These are phyloP conservation scores for Prionailurus bengalensis DNA, from an alignment of 2,113 vertebrate species.

Conservation along the genomic window DNA sequence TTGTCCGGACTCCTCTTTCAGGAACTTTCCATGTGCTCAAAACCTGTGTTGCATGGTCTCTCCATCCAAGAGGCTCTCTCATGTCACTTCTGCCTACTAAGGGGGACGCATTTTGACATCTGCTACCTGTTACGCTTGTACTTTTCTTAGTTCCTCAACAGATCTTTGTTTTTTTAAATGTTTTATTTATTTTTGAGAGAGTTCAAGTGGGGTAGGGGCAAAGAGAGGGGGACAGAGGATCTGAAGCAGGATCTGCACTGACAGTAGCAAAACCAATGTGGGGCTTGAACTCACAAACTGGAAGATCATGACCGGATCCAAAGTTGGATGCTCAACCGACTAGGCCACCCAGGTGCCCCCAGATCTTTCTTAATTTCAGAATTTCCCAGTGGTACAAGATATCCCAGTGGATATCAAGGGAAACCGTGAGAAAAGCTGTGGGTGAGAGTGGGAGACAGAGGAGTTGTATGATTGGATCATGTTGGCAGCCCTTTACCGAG, in stretches of 20 bases:
- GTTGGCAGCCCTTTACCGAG: neutral
- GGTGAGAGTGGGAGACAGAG: slow-evolving; percentile 17
- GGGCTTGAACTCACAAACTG: too few species aligned
- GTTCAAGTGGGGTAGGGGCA: too few species aligned
- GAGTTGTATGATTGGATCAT: slow-evolving; percentile 57
- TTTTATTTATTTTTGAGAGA: too few species aligned
- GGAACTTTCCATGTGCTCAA: neutral
- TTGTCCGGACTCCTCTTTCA: neutral
- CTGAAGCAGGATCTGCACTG: too few species aligned
- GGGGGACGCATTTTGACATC: neutral
- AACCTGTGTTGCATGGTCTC: neutral
- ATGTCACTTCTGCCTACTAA: neutral
- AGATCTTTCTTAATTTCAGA: neutral
- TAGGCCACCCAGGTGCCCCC: too few species aligned
- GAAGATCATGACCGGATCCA: too few species aligned
- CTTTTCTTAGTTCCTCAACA: neutral
- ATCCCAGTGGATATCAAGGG: neutral
- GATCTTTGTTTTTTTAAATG: neutral
- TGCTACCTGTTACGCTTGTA: neutral
- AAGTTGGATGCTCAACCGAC: too few species aligned
- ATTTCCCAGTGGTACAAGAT: neutral
- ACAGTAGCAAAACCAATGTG: too few species aligned
- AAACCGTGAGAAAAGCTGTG: neutral
- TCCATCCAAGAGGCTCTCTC: slow-evolving; percentile 26
- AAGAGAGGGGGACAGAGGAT: too few species aligned